phyloP scores from a whole-genome alignment of 2,888 invertebrate genomes.

The Eristalis pertinax region DNA sequence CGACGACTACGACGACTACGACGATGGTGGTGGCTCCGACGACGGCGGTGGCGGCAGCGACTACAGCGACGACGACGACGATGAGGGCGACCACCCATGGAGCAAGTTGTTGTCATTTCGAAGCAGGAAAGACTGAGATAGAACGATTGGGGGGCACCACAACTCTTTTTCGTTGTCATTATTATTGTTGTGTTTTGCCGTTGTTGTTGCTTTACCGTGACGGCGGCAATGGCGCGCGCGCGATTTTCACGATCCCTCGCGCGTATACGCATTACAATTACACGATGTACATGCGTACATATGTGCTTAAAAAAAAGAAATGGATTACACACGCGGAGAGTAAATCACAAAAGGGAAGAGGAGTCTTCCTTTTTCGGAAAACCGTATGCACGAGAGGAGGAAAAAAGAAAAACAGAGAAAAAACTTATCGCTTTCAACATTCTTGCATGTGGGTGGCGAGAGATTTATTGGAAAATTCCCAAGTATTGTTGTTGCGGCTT shows the following conservation, averaged over 20 bases:
- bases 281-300: slow-evolving; percentile 7
- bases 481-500: slow-evolving; percentile 30
- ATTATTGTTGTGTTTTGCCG: slow-evolving; percentile 43
- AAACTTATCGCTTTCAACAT: slow-evolving; percentile 27
- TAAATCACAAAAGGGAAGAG: slow-evolving; percentile 5
- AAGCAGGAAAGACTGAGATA: slow-evolving; percentile 57
- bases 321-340: slow-evolving; percentile 17
- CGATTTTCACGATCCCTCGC: slow-evolving; percentile 59
- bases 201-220: slow-evolving; percentile 20
- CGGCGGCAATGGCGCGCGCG: slow-evolving; percentile 41
- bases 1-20: slow-evolving; percentile 33
- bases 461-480: slow-evolving; percentile 60
- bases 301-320: slow-evolving; percentile 41
- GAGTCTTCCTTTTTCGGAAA: slow-evolving; percentile 9
- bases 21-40: not conserved
- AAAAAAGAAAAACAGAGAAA: not conserved
- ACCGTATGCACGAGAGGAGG: not conserved
- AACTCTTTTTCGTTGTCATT: slow-evolving; percentile 43
- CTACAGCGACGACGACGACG: slow-evolving; percentile 40
- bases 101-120: slow-evolving; percentile 61
- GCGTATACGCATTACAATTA: slow-evolving; percentile 65
- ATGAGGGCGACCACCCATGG: slow-evolving; percentile 68
- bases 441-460: slow-evolving; percentile 56
- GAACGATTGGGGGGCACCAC: slow-evolving; percentile 56
- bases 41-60: not conserved